Evolutionary conservation across 1,140 invertebrate species (phyloP), one percentile per base, ranked within the genome.

Genomic region (Lordiphosa collinella): DNA sequence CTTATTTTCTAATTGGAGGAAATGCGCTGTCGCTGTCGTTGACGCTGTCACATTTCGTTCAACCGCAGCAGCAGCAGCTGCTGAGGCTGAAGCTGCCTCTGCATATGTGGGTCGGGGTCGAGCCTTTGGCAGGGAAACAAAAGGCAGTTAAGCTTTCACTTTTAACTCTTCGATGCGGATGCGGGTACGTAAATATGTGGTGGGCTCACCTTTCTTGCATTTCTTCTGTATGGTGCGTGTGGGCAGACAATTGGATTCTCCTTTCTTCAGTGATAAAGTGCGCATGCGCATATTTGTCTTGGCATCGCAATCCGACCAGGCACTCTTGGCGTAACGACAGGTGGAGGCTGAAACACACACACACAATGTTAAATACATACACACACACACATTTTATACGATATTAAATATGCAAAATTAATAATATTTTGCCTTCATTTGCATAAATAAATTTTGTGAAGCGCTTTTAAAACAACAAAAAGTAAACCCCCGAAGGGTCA

Each of bases 141-240:
- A 29, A 29, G 25, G 25, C 25, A 5, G 25, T 29, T 29, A 29
- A 29, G 25, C 25, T 29, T 29, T 29, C 25, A 29, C 25, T 29
- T 29, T 29, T 29, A 6, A 6, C 25, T 8, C 8, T 29, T 29
- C 25, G 25, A 29, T 29, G 25, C 25, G 25, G 25, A 29, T 29
- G 7, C 25, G 22, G 22, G 5, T 25, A 18, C 18, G 18, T 29
- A 29, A 29, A 29, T 29, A 29, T 2, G 7, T 2, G 2, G 9
- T 25, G 51, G 10, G 54, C 64, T 87, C 91, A 95, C 95, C 93
- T 93, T 95, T 96, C 90, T 95, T 96, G 91, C 96, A 97, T 78
- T 96, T 95, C 90, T 96, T 96, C 87, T 95, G 93, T 64, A 96
- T 94, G 10, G 92, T 95, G 89, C 96, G 95, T 34, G 93, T 94